Base-by-base conservation (phyloP, 2,113 vertebrate genomes). In the Nothocercus julius region DNA sequence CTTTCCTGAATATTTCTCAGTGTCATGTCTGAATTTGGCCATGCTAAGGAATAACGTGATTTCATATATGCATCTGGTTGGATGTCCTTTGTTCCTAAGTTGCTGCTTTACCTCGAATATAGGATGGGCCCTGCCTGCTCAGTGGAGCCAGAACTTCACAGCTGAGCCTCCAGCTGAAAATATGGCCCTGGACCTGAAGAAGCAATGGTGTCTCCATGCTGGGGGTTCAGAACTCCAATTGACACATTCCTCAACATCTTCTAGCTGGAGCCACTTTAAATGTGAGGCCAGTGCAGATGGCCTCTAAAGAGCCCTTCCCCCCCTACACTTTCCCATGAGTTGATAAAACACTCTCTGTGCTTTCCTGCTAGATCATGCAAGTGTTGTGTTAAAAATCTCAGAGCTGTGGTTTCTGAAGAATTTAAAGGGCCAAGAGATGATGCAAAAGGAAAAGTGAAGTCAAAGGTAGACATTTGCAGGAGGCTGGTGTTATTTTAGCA, bases 261-360 rank as follows among this genome's bases (percentile, higher is more conserved):
- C 78, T 79, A 0, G 0, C 11, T 47, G 17, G 36, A 51, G 18
- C 4, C 8, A 3, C 5, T 77, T 24, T 34, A 27, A 30, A 24
- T 1, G 0, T 8, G 11, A 89, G 25, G 14, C 11, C 64, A 44
- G 28, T 24, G 11, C 17, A 63, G 51, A 54, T 7, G 3, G 70
- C 21, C 8, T 49, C 22, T 47, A 53, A 21, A 89, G 38, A 56
- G 53, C 22, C 8, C 56, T 54, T 76, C 30, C 30, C 11, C 53
- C 7, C 13, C 54, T 90, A 5, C 13, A 64, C 69, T 85, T 25
- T 11, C 15, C n/a, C 68, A 10, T 69, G 8, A 81, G 49, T 78
- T 44, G 25, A 25, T 68, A 11, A 84, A 67, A 13, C 6, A 27
- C 36, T 20, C 36, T 59, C 40, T 8, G 8, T 36, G 1, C 22